These are phyloP conservation scores for Sycobia sp. DNA, from an alignment of 1,140 invertebrate genomes.

Conservation along the genomic window DNA sequence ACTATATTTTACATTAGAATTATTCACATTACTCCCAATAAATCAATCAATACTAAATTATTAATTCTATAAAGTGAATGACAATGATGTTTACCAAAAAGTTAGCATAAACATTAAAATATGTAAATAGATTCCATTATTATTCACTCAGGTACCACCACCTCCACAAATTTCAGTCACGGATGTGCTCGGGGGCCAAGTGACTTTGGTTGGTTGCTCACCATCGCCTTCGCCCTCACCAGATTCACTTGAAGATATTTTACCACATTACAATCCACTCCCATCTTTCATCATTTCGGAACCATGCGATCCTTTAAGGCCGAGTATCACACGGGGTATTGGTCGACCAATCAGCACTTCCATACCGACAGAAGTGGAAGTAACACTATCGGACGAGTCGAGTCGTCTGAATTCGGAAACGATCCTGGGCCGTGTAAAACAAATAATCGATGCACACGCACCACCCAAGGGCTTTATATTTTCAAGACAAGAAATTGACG, in stretches of 20 bases:
- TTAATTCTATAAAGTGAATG: no score
- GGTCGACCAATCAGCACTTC: constrained; percentile 59
- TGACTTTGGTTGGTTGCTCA: constrained; percentile 75
- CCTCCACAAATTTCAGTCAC: constrained; percentile 89
- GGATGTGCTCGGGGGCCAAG: constrained; percentile 84
- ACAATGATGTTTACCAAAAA: no score
- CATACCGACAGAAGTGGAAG: constrained; percentile 65
- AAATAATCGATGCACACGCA: constrained; percentile 78
- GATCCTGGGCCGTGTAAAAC: constrained; percentile 81
- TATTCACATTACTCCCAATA: no score
- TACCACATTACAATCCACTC: constrained; percentile 56
- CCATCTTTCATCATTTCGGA: constrained; percentile 74
- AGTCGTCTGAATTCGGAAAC: constrained; percentile 77
- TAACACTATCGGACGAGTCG: constrained; percentile 79
- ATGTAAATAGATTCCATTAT: constrained; percentile 24
- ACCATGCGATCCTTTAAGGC: constrained; percentile 73
- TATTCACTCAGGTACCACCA: constrained; percentile 64
- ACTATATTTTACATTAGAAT: no score
- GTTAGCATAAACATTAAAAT: constrained; percentile 21
- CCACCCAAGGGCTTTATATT: constrained; percentile 76
- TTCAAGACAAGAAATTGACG: constrained; percentile 56
- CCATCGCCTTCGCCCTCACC: constrained; percentile 58
- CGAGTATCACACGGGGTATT: constrained; percentile 80
- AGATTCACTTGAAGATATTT: constrained; percentile 54
- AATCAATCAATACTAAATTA: no score